Evolutionary conservation across 2,113 vertebrate species (phyloP), one percentile per base, ranked within the genome.

Genomic region (Ceyx melanurus): DNA sequence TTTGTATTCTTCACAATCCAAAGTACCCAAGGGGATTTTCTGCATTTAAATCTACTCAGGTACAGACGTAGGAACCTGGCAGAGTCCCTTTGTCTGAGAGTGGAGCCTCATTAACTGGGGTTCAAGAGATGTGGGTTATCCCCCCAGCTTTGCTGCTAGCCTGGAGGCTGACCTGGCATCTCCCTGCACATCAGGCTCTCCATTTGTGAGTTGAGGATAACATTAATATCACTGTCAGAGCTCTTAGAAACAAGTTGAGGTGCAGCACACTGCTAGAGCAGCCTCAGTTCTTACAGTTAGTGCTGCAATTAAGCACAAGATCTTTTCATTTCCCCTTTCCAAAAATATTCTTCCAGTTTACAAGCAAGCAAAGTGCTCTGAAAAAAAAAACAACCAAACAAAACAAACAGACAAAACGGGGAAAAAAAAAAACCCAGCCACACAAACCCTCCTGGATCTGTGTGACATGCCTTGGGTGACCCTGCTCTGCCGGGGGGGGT

Each of bases 191-290:
- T 5, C 51, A n/a, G 31, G 9, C 6, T 20, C 31, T n/a, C 13
- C 37, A 7, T 16, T 6, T 31, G 40, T 5, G 16, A 71, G 9
- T 1, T 0, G 6, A 33, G 10, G n/a, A 3, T 28, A 35, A 26
- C 19, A 25, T 70, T 14, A 5, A 17, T 14, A 15, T 4, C 26
- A 20, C 6, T 1, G 29, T 31, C 7, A 20, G 28, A 77, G 18
- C 35, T 37, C 57, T 3, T 17, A 12, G n/a, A 25, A 80, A 40
- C 1, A 9, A 31, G 23, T 3, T 15, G 12, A n/a, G 65, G 22
- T 9, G 22, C 10, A 85, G 5, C 11, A 23, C 10, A 6, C 22
- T 17, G 0, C 23, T 2, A 16, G 6, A 31, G 11, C 57, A 50
- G 35, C 9, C 45, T 12, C 29, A 25, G 8, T 4, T 20, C 46